These are phyloP conservation scores for Congeria kusceri DNA, from an alignment of 2,888 invertebrate genomes.

Conservation along the genomic window DNA sequence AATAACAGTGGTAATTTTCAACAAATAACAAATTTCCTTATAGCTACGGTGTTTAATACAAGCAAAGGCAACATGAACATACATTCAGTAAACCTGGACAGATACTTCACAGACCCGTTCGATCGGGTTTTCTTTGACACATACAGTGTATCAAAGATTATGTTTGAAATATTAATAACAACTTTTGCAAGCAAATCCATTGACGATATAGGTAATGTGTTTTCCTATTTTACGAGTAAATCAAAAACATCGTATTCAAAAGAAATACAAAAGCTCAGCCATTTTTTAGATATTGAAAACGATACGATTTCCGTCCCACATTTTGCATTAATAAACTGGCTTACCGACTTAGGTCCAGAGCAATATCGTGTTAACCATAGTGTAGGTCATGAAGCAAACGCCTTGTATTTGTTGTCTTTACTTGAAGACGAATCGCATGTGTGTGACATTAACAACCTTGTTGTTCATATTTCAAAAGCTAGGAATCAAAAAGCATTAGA, in stretches of 20 bases:
- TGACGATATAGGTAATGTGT: not conserved
- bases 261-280: not conserved
- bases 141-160: not conserved
- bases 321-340: not conserved
- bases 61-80: not conserved
- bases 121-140: not conserved
- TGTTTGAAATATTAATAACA: slow-evolving; percentile 12
- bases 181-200: not conserved
- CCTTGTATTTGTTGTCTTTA: not conserved
- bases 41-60: not conserved
- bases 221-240: not conserved
- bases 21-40: not conserved
- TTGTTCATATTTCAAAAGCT: not conserved
- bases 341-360: not conserved
- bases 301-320: not conserved
- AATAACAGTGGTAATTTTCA: not conserved
- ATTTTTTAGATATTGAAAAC: not conserved
- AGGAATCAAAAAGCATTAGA: too few species aligned
- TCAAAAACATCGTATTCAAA: not conserved
- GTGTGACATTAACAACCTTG: slow-evolving; percentile 5
- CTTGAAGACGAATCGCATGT: not conserved
- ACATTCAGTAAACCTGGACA: not conserved
- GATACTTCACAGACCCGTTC: slow-evolving; percentile 1
- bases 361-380: not conserved
- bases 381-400: slow-evolving; percentile 2